phyloP scores from a whole-genome alignment of 1,140 invertebrate species.

The Belonocnema kinseyi region DNA sequence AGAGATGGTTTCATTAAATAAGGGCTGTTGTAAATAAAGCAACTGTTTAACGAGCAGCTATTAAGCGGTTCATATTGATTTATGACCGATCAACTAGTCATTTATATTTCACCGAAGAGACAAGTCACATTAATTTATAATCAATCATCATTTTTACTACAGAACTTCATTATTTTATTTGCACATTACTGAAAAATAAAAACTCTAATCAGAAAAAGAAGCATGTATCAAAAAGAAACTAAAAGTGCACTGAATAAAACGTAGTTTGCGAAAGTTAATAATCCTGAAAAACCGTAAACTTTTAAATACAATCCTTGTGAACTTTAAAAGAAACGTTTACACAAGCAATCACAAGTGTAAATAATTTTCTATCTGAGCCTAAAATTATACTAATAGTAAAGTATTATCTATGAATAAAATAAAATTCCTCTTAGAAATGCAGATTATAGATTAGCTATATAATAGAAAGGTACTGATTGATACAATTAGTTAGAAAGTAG shows the following conservation, averaged over 20 bases:
- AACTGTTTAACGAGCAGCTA: conserved; percentile 10
- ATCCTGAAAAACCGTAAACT: too few species aligned
- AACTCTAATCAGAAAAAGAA: too few species aligned
- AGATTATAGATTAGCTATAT: conserved; percentile 4
- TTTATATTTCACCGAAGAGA: neutral
- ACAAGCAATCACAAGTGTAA: too few species aligned
- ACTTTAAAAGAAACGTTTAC: too few species aligned
- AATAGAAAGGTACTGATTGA: conserved; percentile 19
- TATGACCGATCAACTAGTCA: neutral
- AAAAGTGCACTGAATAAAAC: too few species aligned
- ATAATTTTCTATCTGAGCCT: too few species aligned
- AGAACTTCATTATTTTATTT: too few species aligned
- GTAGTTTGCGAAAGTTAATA: too few species aligned
- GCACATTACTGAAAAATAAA: too few species aligned
- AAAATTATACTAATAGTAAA: neutral
- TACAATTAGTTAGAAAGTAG: conserved; percentile 20
- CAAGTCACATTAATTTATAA: neutral
- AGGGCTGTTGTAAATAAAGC: neutral
- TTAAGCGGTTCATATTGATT: neutral
- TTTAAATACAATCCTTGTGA: too few species aligned
- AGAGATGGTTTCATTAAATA: neutral
- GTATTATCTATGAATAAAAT: conserved; percentile 6
- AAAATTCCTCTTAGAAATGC: neutral
- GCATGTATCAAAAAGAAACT: too few species aligned
- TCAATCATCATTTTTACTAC: too few species aligned